phyloP scores from a whole-genome alignment of 2,113 vertebrate species.

The Pygoscelis adeliae region DNA sequence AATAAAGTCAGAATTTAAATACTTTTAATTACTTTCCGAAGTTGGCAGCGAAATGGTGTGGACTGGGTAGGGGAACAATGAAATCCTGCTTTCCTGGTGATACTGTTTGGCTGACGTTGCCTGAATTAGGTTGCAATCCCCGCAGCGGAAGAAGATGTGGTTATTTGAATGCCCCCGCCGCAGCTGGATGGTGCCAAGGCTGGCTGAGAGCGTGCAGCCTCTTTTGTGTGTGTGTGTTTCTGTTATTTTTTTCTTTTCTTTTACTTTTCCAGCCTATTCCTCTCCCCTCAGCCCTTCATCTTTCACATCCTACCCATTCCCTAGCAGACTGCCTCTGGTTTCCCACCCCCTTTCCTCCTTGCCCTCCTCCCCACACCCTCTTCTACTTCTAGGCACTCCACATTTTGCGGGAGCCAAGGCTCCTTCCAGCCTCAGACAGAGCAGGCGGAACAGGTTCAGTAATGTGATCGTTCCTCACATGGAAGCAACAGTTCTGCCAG shows the following conservation, averaged over 20 bases:
- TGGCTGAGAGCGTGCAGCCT: not conserved
- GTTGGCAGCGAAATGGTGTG: not conserved
- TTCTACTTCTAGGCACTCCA: not conserved
- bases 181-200: not conserved
- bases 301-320: not conserved
- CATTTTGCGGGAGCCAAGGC: not conserved
- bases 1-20: not conserved
- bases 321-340: not conserved
- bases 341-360: not conserved
- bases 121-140: not conserved
- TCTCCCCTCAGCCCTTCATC: not conserved
- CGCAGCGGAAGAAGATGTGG: accelerated
- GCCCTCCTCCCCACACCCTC: not conserved
- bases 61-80: not conserved
- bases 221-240: not conserved
- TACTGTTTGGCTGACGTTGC: accelerated
- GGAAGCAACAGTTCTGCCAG: not conserved
- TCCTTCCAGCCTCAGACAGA: not conserved
- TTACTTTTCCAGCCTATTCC: not conserved
- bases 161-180: accelerated
- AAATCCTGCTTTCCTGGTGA: not conserved
- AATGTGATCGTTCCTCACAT: not conserved
- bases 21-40: not conserved
- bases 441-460: conserved; percentile 44
- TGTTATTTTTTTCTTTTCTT: not conserved